phyloP scores from a whole-genome alignment of 2,888 invertebrate species.

The Nymphalis urticae region DNA sequence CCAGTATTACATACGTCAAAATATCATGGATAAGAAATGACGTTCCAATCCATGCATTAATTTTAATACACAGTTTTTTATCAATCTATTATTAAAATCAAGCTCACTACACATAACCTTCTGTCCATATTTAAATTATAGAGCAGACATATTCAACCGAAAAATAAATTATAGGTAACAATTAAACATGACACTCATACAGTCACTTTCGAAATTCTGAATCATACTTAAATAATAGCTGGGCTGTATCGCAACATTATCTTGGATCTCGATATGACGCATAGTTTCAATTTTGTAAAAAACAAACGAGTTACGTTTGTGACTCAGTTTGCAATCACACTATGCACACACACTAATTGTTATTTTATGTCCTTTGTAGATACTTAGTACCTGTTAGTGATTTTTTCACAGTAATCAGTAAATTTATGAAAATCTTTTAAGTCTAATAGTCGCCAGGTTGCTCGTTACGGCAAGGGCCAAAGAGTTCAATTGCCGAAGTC shows the following conservation, averaged over 20 bases:
- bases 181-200: conserved; percentile 14
- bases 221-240: conserved; percentile 29
- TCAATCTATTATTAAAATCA: too few species aligned
- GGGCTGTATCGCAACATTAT: conserved; percentile 25
- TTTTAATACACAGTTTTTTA: too few species aligned
- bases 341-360: conserved; percentile 11
- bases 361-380: too few species aligned
- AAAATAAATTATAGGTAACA: neutral
- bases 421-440: neutral
- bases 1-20: too few species aligned
- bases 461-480: neutral
- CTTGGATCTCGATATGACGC: conserved; percentile 26
- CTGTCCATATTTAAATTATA: too few species aligned
- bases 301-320: conserved; percentile 13
- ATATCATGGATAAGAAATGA: too few species aligned
- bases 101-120: too few species aligned
- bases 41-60: too few species aligned
- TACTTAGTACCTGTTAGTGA: too few species aligned
- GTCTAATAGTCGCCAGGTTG: neutral
- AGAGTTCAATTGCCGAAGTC: neutral
- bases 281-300: conserved; percentile 20
- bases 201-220: conserved; percentile 30
- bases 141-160: neutral
- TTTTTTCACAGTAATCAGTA: too few species aligned
- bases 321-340: conserved; percentile 17